Conservation (phyloP, 2,797 vertebrate genomes). For the Pyrocephalus nanus region DNA sequence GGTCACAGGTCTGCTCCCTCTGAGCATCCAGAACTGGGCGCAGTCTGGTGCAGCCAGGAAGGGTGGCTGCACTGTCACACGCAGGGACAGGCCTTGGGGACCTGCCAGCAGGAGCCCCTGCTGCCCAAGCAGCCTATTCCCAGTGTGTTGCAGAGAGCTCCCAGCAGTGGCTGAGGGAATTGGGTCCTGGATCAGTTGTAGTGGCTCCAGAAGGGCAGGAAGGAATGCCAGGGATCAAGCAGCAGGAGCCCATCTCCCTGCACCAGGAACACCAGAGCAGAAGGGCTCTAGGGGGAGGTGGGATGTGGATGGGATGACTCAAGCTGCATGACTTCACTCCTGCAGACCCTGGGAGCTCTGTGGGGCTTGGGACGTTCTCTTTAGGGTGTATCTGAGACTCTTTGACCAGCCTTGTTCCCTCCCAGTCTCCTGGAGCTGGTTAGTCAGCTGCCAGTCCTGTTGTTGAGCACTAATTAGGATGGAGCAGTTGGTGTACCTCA, state of each 20-base stretch:
- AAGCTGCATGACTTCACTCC: background rate
- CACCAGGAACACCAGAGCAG: background rate
- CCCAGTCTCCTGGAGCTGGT: background rate
- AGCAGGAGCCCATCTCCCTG: background rate
- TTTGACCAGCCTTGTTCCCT: background rate
- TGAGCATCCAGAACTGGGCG: background rate
- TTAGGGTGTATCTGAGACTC: background rate
- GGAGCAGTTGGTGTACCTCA: background rate
- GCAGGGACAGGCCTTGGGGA: background rate
- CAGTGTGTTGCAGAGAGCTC: rapidly evolving
- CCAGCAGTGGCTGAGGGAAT: background rate
- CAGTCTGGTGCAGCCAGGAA: background rate
- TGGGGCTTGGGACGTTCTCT: background rate
- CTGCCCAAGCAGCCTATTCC: rapidly evolving
- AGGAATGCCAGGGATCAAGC: background rate
- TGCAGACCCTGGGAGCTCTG: background rate
- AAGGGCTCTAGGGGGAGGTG: background rate
- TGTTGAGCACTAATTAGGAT: background rate
- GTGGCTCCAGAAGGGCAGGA: background rate
- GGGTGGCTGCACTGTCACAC: background rate
- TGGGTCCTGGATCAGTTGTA: background rate
- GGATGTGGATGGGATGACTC: background rate
- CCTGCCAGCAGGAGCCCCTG: too few species aligned
- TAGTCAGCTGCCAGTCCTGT: background rate
- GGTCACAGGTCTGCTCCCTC: background rate